Evolutionary conservation across 2,888 invertebrate genomes (phyloP), one percentile per base, ranked within the genome.

Genomic region (Mayetiola destructor): DNA sequence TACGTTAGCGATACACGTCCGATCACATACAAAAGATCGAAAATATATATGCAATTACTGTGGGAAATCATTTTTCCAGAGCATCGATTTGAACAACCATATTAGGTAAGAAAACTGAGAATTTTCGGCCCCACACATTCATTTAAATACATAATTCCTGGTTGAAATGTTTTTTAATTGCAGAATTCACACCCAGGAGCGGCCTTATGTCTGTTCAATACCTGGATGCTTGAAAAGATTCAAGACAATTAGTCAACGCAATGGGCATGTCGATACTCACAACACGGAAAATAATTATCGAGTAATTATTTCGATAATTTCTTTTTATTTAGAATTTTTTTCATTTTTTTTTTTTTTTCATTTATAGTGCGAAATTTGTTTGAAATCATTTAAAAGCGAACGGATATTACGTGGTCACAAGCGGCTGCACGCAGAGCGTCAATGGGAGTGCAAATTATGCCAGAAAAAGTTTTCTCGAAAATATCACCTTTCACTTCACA

Each of bases 401-500:
- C 48, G 57, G 8, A 57, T 40, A 14, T 20, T 57, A 32, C 36
- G 29, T 29, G 37, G 52, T 16, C 57, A 57, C 16, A 23, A 35
- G 12, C n/a, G 23, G 3, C 10, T 57, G 8, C 57, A 57, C 14
- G n/a, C 27, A 3, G 52, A 23, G 12, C 21, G 35, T 4, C 35
- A 36, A 37, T 57, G 27, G 16, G 10, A 10, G 12, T 57, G 57
- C 29, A 10, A 23, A n/a, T 1, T 36, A 12, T 57, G 57, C 14
- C 5, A 35, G 3, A 52, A 53, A 29, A 35, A 23, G 10, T 57
- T 57, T 29, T 27, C 5, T 14, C 57, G 57, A 1, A 9, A 23
- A 2, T 57, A 52, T 37, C 57, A 57, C 37, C 18, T 57, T 6
- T 53, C 21, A 23, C 23, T 37, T 5, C 57, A 57, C 29, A 23